A percentile compares a stretch with the other conserved stretches of the same genome.
phyloP scores from a whole-genome alignment of 53 echinoderm and acorn worm genomes.

The Temnopleurus reevesii region DNA sequence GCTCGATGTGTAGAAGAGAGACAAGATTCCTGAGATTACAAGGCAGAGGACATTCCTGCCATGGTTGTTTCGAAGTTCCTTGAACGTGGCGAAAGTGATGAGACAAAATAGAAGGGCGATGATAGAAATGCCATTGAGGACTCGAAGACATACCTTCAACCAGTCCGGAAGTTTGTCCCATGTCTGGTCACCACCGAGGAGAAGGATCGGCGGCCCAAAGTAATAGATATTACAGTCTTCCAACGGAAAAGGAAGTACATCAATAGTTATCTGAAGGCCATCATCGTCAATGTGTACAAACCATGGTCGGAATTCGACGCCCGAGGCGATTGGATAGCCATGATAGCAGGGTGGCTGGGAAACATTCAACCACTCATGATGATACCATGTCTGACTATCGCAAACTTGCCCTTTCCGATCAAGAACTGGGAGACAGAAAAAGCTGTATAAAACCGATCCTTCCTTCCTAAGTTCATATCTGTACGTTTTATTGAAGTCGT shows the following conservation, averaged over 20 bases:
- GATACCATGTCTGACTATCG: not conserved
- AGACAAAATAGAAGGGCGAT: not conserved
- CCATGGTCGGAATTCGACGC: not conserved
- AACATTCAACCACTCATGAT: not conserved
- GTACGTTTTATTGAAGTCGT: not conserved
- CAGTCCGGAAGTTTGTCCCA: conserved; percentile 32
- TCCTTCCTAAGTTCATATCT: not conserved
- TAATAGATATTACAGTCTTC: not conserved
- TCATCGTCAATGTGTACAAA: not conserved
- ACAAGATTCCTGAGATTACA: not conserved
- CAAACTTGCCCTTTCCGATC: not conserved
- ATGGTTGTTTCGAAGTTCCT: conserved; percentile 35
- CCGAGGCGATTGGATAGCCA: not conserved
- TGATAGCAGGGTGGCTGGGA: not conserved
- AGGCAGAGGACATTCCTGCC: conserved; percentile 26
- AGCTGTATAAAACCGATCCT: conserved; percentile 12
- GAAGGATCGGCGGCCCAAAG: not conserved
- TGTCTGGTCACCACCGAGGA: not conserved
- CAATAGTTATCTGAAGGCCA: not conserved
- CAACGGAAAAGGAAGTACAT: not conserved
- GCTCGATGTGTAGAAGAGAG: conserved; percentile 1
- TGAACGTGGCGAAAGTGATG: not conserved
- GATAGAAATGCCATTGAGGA: conserved; percentile 29
- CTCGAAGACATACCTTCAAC: not conserved
- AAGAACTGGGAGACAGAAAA: not conserved